Evolutionary conservation across 2,888 invertebrate species (phyloP).

Genomic region (Apodemia duryi): DNA sequence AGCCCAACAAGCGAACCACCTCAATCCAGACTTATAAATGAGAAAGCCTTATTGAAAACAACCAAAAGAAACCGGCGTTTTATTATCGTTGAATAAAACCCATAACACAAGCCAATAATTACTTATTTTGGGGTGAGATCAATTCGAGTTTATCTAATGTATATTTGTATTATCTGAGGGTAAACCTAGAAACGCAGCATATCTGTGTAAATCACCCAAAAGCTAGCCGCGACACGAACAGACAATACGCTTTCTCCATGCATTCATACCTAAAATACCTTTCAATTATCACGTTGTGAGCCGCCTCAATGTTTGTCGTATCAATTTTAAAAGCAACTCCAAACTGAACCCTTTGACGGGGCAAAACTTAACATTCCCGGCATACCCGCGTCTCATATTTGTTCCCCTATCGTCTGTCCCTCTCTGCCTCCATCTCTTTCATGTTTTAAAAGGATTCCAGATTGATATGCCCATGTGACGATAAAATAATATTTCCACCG

Average conservation of each 20-base stretch:
- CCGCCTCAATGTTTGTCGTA: constrained; percentile 63
- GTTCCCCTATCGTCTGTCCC: constrained; percentile 35
- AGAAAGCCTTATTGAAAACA: no score
- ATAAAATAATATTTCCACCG: constrained; percentile 11
- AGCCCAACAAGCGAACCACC: no score
- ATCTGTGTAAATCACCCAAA: constrained; percentile 4
- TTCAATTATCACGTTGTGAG: constrained; percentile 53
- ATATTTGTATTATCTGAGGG: not conserved
- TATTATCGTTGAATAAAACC: no score
- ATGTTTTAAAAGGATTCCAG: constrained; percentile 34
- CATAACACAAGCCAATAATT: no score
- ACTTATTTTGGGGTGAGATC: no score
- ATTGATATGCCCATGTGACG: constrained; percentile 45
- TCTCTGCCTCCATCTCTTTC: constrained; percentile 41
- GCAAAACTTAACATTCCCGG: constrained; percentile 62
- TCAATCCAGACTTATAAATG: no score
- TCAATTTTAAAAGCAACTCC: constrained; percentile 69
- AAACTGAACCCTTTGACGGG: constrained; percentile 55
- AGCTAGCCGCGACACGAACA: constrained; percentile 3
- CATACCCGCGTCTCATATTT: constrained; percentile 42
- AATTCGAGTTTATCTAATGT: no score
- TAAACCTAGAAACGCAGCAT: not conserved
- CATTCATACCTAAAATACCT: constrained; percentile 40
- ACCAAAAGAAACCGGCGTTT: no score
- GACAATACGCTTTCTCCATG: constrained; percentile 28